phyloP scores from a whole-genome alignment of 2,797 vertebrate genomes.

The Pangasius krempfi region DNA sequence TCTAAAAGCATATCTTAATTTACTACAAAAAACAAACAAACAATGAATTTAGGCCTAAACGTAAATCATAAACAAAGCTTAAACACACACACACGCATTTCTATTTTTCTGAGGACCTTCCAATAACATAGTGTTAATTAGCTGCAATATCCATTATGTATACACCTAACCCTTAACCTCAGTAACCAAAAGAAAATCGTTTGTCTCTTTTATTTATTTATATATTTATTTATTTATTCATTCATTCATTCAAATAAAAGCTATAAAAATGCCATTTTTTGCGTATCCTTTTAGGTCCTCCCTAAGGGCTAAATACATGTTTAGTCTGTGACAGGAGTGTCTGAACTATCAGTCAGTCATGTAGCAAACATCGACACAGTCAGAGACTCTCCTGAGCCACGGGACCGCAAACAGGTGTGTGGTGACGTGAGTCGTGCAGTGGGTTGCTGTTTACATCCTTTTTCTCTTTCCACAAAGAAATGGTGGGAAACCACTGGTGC shows the following conservation, averaged over 20 bases:
- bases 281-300: background rate
- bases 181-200: background rate
- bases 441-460: constrained; percentile 57
- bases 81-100: background rate
- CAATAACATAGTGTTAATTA: background rate
- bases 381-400: constrained; percentile 64
- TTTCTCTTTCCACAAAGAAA: constrained; percentile 29
- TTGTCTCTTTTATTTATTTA: background rate
- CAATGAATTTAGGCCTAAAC: background rate
- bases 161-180: background rate
- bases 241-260: background rate
- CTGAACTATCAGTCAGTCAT: constrained; percentile 17
- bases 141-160: background rate
- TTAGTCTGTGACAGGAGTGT: background rate
- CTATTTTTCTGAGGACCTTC: background rate
- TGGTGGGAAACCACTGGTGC: constrained; percentile 26
- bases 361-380: constrained; percentile 59
- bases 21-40: background rate
- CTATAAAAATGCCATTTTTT: background rate
- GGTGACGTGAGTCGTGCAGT: constrained; percentile 63
- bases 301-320: background rate
- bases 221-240: background rate
- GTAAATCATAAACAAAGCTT: background rate
- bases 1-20: background rate
- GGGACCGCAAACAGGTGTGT: constrained; percentile 71